Evolutionary conservation across 2,888 invertebrate species (phyloP), one percentile per base, ranked within the genome.

Genomic region (Choreutis nemorana): DNA sequence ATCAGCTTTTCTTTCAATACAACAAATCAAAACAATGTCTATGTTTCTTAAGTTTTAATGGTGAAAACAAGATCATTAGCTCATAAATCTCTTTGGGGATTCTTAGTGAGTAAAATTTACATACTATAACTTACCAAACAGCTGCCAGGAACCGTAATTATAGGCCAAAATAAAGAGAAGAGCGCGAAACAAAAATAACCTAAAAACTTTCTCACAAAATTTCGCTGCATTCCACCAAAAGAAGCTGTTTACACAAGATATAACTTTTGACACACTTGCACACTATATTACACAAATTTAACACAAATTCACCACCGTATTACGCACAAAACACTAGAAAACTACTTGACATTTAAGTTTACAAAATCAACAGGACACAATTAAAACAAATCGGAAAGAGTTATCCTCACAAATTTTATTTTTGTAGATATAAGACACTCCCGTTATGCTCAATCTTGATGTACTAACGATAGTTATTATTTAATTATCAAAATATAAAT

Each of bases 161-260:
- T 46, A 46, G 40, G 44, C 47, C 55, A 48, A 48, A 42, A 48
- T 35, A 32, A 35, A 42, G 42, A 50, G 55, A 59, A 65, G 54
- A 75, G 75, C 73, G 72, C 72, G 73, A 73, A 73, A 61, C 45
- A 55, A 68, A 73, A 68, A 68, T 75, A 75, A 77, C 75, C 77
- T 75, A 60, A 36, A 27, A 29, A 33, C 33, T 33, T 33, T 33
- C 31, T 33, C 30, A 28, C 22, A 20, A 16, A 6, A 28, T 28
- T 33, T 33, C 22, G 30, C 25, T 22, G 10, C 20, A 25, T 22
- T 15, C 14, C 28, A 15, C 31, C 27, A 21, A 21, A 22, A 23
- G 16, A 20, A 31, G 25, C 33, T 5, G 28, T 8, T 20, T 6
- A 26, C 30, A 33, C 30, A 28, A 14, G 28, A 33, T 26, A 14